phyloP scores from a whole-genome alignment of 2,888 invertebrate genomes.

The Rhyacophila evoluta region DNA sequence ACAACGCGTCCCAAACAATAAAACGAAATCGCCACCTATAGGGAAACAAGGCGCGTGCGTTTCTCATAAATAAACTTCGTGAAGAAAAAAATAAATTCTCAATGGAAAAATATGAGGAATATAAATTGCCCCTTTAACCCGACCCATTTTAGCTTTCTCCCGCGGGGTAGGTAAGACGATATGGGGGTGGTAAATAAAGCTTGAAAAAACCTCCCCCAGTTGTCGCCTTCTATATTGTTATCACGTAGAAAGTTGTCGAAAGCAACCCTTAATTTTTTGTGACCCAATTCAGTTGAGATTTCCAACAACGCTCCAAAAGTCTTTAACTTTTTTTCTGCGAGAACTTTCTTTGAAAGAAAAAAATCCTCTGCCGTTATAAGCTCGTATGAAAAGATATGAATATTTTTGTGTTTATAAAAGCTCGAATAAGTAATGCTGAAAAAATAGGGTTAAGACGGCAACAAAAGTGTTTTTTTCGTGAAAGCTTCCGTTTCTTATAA shows the following conservation, averaged over 20 bases:
- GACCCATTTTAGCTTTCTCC: constrained; percentile 47
- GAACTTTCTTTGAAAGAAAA: background rate
- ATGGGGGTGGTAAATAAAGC: constrained; percentile 45
- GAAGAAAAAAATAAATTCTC: constrained; percentile 52
- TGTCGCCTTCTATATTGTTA: constrained; percentile 52
- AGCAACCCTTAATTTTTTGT: constrained; percentile 53
- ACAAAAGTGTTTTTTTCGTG: background rate
- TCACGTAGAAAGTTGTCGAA: constrained; percentile 54
- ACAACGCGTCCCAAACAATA: constrained; percentile 26
- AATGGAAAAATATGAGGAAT: constrained; percentile 55
- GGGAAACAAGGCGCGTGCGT: constrained; percentile 8
- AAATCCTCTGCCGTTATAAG: background rate
- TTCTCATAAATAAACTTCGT: constrained; percentile 39
- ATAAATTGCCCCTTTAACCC: constrained; percentile 55
- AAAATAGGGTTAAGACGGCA: background rate
- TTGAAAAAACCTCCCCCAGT: constrained; percentile 35
- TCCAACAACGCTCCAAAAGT: constrained; percentile 26
- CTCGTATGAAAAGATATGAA: constrained; percentile 3
- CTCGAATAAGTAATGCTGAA: background rate
- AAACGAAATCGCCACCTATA: constrained; percentile 30
- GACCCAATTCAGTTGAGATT: constrained; percentile 53
- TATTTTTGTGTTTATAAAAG: background rate
- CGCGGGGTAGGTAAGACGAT: constrained; percentile 33
- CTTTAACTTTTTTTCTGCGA: background rate
- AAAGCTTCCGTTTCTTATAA: background rate